These are phyloP conservation scores for Actinia equina DNA, from an alignment of 64 coral and sea anemone genomes.

Conservation along the genomic window DNA sequence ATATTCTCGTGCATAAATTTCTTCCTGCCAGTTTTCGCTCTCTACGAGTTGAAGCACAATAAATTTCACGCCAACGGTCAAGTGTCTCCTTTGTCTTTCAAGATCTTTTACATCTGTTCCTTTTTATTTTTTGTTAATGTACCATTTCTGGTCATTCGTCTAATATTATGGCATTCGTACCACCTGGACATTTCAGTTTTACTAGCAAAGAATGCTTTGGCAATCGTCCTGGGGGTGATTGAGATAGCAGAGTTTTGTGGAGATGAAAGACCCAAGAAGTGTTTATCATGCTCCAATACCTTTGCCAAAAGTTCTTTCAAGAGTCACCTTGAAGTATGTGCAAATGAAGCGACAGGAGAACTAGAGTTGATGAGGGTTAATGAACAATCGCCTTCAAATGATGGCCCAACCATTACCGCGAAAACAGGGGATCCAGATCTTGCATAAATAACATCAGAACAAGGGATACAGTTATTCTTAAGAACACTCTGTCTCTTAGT, in stretches of 20 bases:
- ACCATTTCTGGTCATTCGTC: constrained; percentile 78
- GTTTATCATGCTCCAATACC: constrained; percentile 46
- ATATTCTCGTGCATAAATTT: constrained; percentile 83
- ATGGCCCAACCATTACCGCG: background rate
- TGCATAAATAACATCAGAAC: no score
- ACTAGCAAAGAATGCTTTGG: constrained; percentile 85
- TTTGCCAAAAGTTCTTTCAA: constrained; percentile 72
- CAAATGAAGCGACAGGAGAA: background rate
- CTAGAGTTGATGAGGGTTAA: background rate
- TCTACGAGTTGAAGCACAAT: constrained; percentile 89
- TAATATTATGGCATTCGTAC: constrained; percentile 73
- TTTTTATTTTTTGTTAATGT: constrained; percentile 91
- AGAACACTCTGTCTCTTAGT: no score
- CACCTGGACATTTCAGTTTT: constrained; percentile 77
- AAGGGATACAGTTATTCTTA: no score
- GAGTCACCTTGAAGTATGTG: constrained; percentile 28
- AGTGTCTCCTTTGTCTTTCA: constrained; percentile 77
- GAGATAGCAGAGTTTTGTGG: constrained; percentile 90
- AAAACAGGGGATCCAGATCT: no score
- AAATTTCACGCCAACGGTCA: constrained; percentile 91
- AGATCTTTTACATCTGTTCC: constrained; percentile 76
- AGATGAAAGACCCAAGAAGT: constrained; percentile 72
- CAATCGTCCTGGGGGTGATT: constrained; percentile 56
- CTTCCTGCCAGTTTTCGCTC: constrained; percentile 78
- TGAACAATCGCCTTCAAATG: background rate